Percentiles rank a stretch among this genome's conserved stretches.
phyloP scores from a whole-genome alignment of 2,797 vertebrate species.

The Sphenopsis melanotis region DNA sequence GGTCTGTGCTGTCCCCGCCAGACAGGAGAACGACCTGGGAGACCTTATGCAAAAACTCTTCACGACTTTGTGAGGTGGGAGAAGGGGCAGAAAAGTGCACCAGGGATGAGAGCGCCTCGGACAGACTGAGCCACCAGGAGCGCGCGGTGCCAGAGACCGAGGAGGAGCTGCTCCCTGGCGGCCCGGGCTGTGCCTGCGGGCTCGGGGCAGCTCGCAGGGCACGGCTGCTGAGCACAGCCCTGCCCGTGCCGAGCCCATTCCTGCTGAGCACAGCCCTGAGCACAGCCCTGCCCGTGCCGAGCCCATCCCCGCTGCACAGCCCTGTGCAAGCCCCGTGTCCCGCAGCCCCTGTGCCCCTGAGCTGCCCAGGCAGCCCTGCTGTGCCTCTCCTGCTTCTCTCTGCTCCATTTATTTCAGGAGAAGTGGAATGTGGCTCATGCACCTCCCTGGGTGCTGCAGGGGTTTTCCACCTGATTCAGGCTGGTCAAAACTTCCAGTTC shows the following conservation, averaged over 20 bases:
- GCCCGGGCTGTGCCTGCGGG: not conserved
- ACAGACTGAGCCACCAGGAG: not conserved
- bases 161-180: not conserved
- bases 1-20: fast-evolving
- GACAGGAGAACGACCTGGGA: fast-evolving
- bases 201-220: not conserved
- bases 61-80: not conserved
- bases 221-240: not conserved
- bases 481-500: not conserved
- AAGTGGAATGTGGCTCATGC: not conserved
- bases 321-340: not conserved
- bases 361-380: not conserved
- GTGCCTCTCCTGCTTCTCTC: not conserved
- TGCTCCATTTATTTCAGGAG: not conserved
- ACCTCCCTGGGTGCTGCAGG: not conserved
- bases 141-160: fast-evolving
- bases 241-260: no score
- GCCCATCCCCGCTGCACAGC: no score
- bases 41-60: not conserved
- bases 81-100: not conserved
- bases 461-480: not conserved
- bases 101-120: not conserved
- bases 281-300: no score
- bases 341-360: not conserved
- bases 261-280: no score